These are phyloP conservation scores for Phoxinus phoxinus DNA, from an alignment of 2,113 vertebrate species.

Conservation along the genomic window DNA sequence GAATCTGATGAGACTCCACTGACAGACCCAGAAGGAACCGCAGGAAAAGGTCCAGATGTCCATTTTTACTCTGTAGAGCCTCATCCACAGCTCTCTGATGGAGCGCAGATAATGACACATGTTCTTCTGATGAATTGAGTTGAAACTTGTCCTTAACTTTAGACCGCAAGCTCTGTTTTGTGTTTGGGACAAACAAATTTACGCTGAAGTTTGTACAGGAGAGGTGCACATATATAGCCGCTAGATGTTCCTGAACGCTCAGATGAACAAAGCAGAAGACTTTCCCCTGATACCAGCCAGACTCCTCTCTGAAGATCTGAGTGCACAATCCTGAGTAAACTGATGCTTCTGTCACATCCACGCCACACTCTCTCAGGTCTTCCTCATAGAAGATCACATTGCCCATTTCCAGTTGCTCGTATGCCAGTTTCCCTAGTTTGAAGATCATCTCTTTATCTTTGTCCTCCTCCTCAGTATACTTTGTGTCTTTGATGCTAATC, in stretches of 20 bases:
- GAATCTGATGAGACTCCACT: background rate
- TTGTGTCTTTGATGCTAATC: fast-evolving
- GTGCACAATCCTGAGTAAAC: conserved; percentile 15
- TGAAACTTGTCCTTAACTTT: fast-evolving
- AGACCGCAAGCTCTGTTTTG: too few species aligned
- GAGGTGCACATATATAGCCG: background rate
- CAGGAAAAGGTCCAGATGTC: background rate
- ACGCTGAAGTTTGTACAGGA: background rate
- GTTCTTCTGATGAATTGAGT: background rate
- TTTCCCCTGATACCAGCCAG: background rate
- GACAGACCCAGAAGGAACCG: conserved; percentile 11
- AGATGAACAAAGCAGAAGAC: conserved; percentile 13
- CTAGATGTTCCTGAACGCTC: background rate
- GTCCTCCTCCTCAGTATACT: fast-evolving
- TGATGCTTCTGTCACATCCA: conserved; percentile 10
- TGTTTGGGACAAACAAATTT: background rate
- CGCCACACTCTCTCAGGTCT: background rate
- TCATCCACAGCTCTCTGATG: background rate
- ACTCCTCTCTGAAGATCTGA: conserved; percentile 10
- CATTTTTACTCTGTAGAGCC: background rate
- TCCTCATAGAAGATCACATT: background rate
- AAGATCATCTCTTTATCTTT: fast-evolving
- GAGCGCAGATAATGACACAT: background rate
- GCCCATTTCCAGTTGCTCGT: fast-evolving
- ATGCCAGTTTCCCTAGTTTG: background rate